Evolutionary conservation across 1,140 invertebrate genomes (phyloP).

Genomic region (Harlomillsia oculata): DNA sequence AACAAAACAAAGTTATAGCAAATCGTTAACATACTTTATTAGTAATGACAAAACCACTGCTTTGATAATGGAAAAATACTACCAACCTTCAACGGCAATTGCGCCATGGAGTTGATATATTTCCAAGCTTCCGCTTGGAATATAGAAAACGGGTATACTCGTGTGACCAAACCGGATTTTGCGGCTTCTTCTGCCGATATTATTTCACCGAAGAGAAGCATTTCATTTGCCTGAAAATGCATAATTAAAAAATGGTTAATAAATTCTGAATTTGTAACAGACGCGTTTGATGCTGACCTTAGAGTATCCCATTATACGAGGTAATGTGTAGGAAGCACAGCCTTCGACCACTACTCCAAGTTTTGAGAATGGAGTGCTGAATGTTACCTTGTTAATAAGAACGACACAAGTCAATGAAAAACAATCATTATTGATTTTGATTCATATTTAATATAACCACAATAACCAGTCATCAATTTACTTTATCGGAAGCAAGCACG

Average conservation of each 20-base stretch:
- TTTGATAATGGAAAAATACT: conserved; percentile 18
- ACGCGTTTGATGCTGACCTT: conserved; percentile 39
- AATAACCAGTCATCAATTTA: conserved; percentile 69
- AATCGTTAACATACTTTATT: not conserved
- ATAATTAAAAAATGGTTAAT: conserved; percentile 34
- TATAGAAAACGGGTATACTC: conserved; percentile 51
- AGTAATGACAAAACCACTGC: not conserved
- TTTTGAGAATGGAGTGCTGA: conserved; percentile 51
- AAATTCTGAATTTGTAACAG: not conserved
- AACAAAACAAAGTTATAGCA: conserved; percentile 16
- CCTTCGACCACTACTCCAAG: conserved; percentile 55
- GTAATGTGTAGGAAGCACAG: conserved; percentile 51
- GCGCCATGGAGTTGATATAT: conserved; percentile 44
- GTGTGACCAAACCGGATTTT: conserved; percentile 58
- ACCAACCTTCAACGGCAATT: conserved; percentile 40
- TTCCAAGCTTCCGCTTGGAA: conserved; percentile 51
- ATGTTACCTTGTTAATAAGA: conserved; percentile 44
- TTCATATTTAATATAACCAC: conserved; percentile 52
- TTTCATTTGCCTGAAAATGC: conserved; percentile 56
- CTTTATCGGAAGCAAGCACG: conserved; percentile 49
- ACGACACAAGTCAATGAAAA: conserved; percentile 46
- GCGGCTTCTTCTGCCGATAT: conserved; percentile 64
- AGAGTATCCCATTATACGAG: conserved; percentile 48
- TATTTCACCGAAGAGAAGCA: conserved; percentile 70
- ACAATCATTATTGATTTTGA: conserved; percentile 51